Evolutionary conservation across 2,797 vertebrate species (phyloP), one percentile per base, ranked within the genome.

Genomic region (Spea hammondii): DNA sequence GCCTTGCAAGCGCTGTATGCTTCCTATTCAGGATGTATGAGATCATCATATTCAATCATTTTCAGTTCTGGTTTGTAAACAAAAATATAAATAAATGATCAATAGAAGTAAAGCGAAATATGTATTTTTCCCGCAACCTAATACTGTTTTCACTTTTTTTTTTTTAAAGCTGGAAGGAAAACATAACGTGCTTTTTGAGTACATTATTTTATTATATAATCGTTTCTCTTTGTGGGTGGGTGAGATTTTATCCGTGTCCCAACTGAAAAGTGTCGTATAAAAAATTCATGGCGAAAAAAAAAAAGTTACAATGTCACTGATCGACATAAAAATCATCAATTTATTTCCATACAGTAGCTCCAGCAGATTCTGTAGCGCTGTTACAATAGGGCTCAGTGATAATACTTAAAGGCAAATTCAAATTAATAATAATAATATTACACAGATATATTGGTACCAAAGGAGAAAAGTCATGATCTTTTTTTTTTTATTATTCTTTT

Each of bases 211-310:
- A 45, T 78, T 78, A 78, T 72, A 72, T 78, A 78, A 78, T 66
- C 60, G 55, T 51, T 65, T 53, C 48, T 72, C 70, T 65, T 57
- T 44, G 49, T 79, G 65, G 70, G 74, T 68, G 64, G 65, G 66
- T n/a, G 54, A 74, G 62, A 78, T 78, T 72, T 79, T 79, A 73
- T 79, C 72, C 67, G 53, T 50, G 32, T 79, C 70, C 77, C 70
- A 73, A 73, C 55, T 67, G 77, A 46, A 73, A 79, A 79, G 55
- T 62, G 47, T 4, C 55, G 0, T 47, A 74, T 79, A 44, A 74
- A 79, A 79, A 69, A 79, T 79, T 74, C 65, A 79, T 79, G 45
- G 60, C 32, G 71, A 69, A 73, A 12, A 10, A 32, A 32, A 32
- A 32, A 32, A 50, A 66, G 32, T 32, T 32, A 32, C 32, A 32